These are phyloP conservation scores for Takifugu flavidus DNA, from an alignment of 2,113 vertebrate genomes.

Conservation along the genomic window DNA sequence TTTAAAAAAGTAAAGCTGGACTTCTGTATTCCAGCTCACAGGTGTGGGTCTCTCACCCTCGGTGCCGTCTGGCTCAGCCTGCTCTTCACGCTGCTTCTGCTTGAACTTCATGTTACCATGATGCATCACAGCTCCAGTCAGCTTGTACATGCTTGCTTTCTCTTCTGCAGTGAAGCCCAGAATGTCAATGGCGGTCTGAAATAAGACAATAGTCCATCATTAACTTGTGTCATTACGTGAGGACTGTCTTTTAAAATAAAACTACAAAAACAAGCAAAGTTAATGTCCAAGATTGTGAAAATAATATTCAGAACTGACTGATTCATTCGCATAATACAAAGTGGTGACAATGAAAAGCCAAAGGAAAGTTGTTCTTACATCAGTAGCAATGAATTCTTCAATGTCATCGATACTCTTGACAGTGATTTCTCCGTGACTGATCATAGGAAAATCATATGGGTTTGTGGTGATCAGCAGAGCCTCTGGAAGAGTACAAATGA, in stretches of 20 bases:
- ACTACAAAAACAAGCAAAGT: not conserved
- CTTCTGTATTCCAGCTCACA: no score
- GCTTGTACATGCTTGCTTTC: slow-evolving; percentile 82
- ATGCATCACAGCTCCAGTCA: slow-evolving; percentile 87
- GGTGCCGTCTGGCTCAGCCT: slow-evolving; percentile 87
- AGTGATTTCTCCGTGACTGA: slow-evolving; percentile 68
- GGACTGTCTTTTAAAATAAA: no score
- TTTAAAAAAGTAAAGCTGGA: no score
- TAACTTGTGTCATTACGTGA: not conserved
- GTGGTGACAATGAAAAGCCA: not conserved
- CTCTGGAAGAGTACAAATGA: slow-evolving; percentile 49
- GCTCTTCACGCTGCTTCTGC: slow-evolving; percentile 87
- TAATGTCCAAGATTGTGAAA: no score
- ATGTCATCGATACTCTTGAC: slow-evolving; percentile 64
- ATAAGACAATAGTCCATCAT: not conserved
- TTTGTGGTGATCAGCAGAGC: slow-evolving; percentile 67
- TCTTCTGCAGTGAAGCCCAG: slow-evolving; percentile 82
- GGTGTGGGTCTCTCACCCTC: slow-evolving; percentile 74
- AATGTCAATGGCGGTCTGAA: slow-evolving; percentile 75
- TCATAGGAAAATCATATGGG: slow-evolving; percentile 63
- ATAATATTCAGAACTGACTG: not conserved
- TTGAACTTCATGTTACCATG: slow-evolving; percentile 95
- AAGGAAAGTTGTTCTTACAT: slow-evolving; percentile 40
- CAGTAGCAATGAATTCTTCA: slow-evolving; percentile 68
- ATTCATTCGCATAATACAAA: not conserved